Percentiles rank a stretch among this genome's conserved stretches.
Evolutionary conservation across 2,888 invertebrate genomes (phyloP).

Genomic region (Dermolepida albohirtum): DNA sequence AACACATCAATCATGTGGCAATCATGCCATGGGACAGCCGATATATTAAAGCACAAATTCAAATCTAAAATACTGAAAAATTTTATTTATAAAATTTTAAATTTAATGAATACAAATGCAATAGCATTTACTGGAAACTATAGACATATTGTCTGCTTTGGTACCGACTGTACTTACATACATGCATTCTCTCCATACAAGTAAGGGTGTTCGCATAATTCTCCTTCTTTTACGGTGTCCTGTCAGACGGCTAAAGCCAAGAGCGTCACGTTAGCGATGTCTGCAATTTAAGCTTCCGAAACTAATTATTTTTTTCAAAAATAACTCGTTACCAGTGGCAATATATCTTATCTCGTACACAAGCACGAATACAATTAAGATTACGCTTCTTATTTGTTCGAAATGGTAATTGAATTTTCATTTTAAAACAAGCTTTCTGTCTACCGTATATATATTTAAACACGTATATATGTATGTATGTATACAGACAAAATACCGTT

Average conservation of each 20-base stretch:
- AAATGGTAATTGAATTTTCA: conserved; percentile 35
- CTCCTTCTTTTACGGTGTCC: conserved; percentile 11
- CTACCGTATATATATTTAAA: background rate
- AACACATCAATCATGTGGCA: no score
- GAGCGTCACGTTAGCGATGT: conserved; percentile 22
- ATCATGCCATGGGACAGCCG: no score
- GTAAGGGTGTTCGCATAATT: conserved; percentile 6
- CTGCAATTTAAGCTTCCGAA: conserved; percentile 42
- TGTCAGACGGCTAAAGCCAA: conserved; percentile 13
- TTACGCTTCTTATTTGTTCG: conserved; percentile 34
- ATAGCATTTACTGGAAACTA: no score
- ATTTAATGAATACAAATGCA: no score
- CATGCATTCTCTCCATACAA: background rate
- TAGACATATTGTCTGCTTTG: background rate
- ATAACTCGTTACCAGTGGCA: conserved; percentile 39
- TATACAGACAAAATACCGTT: background rate
- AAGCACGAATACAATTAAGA: conserved; percentile 34
- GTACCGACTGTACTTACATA: conserved; percentile 3
- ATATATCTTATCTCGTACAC: conserved; percentile 36
- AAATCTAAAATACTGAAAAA: no score
- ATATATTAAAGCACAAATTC: no score
- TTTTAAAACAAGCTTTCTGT: conserved; percentile 30
- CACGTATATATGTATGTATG: conserved; percentile 19
- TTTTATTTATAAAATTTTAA: no score
- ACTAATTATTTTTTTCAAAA: conserved; percentile 45